phyloP scores from a whole-genome alignment of 2,113 vertebrate species.

The Solenodon paradoxus region DNA sequence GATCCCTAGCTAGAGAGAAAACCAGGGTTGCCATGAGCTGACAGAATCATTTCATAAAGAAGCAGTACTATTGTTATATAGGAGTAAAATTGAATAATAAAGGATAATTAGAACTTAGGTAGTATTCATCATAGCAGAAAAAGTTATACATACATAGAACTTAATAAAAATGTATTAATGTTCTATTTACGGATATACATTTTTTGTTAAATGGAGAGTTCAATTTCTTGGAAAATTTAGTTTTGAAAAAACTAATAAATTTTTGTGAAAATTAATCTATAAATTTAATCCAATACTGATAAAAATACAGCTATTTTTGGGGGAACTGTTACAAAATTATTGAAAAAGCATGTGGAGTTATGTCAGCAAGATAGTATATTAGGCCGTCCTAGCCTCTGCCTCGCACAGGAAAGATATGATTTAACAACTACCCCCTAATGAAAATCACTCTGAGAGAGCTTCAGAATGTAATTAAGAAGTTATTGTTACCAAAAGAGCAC shows the following conservation, averaged over 20 bases:
- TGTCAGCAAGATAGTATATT: not conserved
- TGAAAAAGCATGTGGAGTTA: not conserved
- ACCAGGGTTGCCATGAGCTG: not conserved
- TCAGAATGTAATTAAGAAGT: not conserved
- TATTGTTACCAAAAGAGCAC: not conserved
- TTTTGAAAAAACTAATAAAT: not conserved
- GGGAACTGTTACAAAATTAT: not conserved
- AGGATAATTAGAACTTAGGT: not conserved
- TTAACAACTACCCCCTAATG: not conserved
- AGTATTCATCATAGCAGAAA: not conserved
- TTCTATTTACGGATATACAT: not conserved
- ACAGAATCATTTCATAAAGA: not conserved
- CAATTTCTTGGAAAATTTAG: constrained; percentile 7
- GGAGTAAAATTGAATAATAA: not conserved
- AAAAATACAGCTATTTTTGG: constrained; percentile 11
- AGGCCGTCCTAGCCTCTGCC: not conserved
- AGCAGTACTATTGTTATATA: not conserved
- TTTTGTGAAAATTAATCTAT: not conserved
- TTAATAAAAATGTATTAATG: not conserved
- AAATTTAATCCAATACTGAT: not conserved
- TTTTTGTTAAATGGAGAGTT: not conserved
- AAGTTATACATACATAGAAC: not conserved
- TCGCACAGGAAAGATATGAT: not conserved
- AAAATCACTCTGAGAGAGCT: not conserved
- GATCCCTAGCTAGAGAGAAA: not conserved